Evolutionary conservation across 2,888 invertebrate species (phyloP).

Genomic region (Podabrus alpinus): DNA sequence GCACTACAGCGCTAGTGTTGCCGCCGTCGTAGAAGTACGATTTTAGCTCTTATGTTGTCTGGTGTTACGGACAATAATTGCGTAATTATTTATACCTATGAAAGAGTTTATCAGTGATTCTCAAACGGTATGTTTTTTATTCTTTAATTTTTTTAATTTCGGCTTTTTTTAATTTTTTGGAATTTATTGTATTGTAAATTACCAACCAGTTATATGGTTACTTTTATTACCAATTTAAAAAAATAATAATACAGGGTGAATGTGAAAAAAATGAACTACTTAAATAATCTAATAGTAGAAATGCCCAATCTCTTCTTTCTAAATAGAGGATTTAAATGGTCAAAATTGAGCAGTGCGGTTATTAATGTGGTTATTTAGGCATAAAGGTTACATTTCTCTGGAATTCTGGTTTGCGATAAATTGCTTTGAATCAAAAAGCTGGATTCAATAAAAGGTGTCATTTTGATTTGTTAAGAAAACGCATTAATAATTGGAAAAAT

Average conservation of each 20-base stretch:
- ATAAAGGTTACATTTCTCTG: no score
- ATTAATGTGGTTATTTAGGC: no score
- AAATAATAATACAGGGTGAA: background rate
- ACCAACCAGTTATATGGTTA: background rate
- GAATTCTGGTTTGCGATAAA: no score
- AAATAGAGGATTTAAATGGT: no score
- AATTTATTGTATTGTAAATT: background rate
- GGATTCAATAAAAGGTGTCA: no score
- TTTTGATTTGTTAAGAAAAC: no score
- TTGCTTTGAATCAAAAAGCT: no score
- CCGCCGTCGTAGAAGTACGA: conserved; percentile 30
- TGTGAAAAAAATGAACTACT: background rate
- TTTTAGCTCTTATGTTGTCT: background rate
- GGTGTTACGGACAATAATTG: conserved; percentile 5
- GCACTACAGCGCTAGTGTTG: conserved; percentile 48
- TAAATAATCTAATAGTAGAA: no score
- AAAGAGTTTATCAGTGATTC: background rate
- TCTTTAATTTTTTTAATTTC: background rate
- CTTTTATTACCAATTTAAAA: background rate
- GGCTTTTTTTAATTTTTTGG: background rate
- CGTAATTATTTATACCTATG: background rate
- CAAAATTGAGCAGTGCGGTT: no score
- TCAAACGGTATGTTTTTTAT: background rate
- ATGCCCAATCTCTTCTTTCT: no score
- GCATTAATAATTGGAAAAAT: no score